phyloP scores from a whole-genome alignment of 2,113 vertebrate species.

The Etheostoma cragini region DNA sequence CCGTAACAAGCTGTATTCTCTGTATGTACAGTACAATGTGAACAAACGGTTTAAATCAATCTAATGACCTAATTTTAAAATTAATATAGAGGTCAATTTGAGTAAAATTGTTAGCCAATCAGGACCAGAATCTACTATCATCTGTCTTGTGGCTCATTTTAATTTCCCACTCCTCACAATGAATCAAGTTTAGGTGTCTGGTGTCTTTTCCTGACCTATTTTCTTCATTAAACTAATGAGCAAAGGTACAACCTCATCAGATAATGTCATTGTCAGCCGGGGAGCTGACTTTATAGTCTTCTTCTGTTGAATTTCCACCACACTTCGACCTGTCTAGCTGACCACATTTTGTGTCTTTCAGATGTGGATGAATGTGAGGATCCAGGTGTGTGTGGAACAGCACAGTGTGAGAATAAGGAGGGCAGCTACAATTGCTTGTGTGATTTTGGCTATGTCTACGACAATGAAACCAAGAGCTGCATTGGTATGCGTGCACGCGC shows the following conservation, averaged over 20 bases:
- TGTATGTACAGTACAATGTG: not conserved
- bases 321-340: not conserved
- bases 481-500: conserved; percentile 80
- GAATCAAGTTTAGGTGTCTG: not conserved
- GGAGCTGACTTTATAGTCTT: not conserved
- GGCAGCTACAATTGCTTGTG: conserved; percentile 91
- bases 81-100: not conserved
- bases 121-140: not conserved
- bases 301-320: not conserved
- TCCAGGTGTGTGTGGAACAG: conserved; percentile 88
- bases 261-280: not conserved
- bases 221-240: not conserved
- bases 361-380: conserved; percentile 91
- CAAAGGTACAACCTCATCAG: not conserved
- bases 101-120: not conserved
- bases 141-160: not conserved
- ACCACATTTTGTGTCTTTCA: conserved; percentile 75
- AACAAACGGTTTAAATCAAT: not conserved
- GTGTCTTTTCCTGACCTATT: not conserved
- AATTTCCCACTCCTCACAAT: not conserved
- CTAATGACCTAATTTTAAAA: not conserved
- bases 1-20: not conserved
- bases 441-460: conserved; percentile 87
- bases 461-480: conserved; percentile 87
- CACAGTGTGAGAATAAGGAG: conserved; percentile 86